Evolutionary conservation across 2,113 vertebrate genomes (phyloP).

Genomic region (Percina caprodes): DNA sequence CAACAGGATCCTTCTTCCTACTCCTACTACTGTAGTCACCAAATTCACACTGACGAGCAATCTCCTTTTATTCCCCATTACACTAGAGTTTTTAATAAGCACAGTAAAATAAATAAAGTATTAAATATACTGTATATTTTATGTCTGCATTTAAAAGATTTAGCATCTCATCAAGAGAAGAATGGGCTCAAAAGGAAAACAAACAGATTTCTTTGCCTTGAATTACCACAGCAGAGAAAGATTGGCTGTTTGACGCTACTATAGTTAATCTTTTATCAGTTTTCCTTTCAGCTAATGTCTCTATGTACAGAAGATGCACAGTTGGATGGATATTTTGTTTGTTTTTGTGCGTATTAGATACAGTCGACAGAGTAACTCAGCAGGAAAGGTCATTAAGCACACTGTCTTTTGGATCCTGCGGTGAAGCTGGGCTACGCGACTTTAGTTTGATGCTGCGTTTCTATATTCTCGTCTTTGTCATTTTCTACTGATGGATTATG

Average conservation of each 20-base stretch:
- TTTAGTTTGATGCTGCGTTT: conserved; percentile 45
- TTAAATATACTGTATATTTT: conserved; percentile 10
- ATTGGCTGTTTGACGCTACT: neutral
- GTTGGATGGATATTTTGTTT: conserved; percentile 46
- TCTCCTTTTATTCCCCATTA: conserved; percentile 14
- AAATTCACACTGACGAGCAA: conserved; percentile 43
- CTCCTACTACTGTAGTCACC: neutral
- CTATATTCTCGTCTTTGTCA: conserved; percentile 45
- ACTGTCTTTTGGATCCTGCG: conserved; percentile 22
- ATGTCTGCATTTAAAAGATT: neutral
- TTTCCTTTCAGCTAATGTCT: conserved; percentile 43
- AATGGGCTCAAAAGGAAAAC: neutral
- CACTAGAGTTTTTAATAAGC: conserved; percentile 31
- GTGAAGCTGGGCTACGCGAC: conserved; percentile 19
- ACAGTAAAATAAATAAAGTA: neutral
- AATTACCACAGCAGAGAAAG: neutral
- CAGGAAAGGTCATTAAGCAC: conserved; percentile 60
- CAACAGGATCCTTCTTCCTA: conserved; percentile 44
- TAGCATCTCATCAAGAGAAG: neutral
- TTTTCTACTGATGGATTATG: conserved; percentile 39
- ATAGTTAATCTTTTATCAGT: conserved; percentile 38
- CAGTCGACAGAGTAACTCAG: conserved; percentile 41
- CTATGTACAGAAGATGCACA: conserved; percentile 50
- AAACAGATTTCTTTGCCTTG: neutral
- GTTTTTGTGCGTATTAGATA: conserved; percentile 48